Base-by-base conservation (phyloP, 2,888 invertebrate genomes). In the Scaptomyza flava region DNA sequence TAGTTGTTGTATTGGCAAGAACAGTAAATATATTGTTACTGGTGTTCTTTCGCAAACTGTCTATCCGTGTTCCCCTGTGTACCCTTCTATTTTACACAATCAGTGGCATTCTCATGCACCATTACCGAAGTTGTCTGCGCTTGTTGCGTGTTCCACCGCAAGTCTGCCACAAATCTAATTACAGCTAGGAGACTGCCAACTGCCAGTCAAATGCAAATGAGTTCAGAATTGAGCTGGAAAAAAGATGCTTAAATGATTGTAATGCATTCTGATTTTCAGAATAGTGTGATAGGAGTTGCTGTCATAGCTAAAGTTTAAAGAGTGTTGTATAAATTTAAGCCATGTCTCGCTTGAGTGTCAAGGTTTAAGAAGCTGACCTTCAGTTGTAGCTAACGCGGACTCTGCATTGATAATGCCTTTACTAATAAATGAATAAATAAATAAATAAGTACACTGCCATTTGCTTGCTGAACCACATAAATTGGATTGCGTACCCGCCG, bases 391-490 rank as follows among this genome's bases (percentile, higher is more conserved):
- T 41, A 38, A 17, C 43, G n/a, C 34, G 9, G 31, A 20, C 17
- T 11, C n/a, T 7, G 20, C 12, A 23, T 46, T 70, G 52, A 75
- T 47, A 69, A 54, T 59, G 57, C 38, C 57, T 68, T 68, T 31
- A 85, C 66, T 79, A 79, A 64, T 73, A 61, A 73, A 81, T 78
- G 31, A 4, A 14, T 33, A 73, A 57, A 64, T 74, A 70, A 67
- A 14, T 62, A 41, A 27, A 27, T 27, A 34, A 53, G 27, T 38
- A 11, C 27, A 54, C 20, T 36, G 34, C n/a, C 8, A 50, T 30
- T 38, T 30, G 11, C 20, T 34, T 41, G 33, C 38, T 33, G 34
- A n/a, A 14, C 3, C 8, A 9, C 7, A 11, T 12, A n/a, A 30
- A 42, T 46, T 20, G 14, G 31, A 51, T 54, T 50, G 45, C 43